Base-by-base conservation (phyloP, 2,888 invertebrate genomes). In the Antheraea yamamai region DNA sequence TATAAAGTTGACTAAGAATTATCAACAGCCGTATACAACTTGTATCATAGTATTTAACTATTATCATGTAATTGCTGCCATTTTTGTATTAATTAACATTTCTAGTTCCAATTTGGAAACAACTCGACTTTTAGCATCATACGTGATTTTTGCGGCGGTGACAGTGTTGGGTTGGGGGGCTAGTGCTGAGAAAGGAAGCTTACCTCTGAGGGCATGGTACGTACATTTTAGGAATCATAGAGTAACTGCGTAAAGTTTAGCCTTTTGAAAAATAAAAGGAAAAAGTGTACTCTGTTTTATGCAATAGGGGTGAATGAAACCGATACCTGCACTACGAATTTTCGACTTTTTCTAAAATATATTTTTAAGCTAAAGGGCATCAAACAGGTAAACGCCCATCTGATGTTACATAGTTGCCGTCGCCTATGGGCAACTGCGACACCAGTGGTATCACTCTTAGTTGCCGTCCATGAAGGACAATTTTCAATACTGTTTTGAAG, bases 141-240 rank as follows among this genome's bases (percentile, higher is more conserved):
- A 81, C 77, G 58, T 77, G 0, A 75, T 79, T 12, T 75, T 92
- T 4, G 81, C 89, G 0, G 80, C 64, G 0, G 76, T 87, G 4
- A 88, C 90, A 0, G 83, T 88, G 8, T 64, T 84, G 0, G 91
- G 92, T 0, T 89, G 88, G 88, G 87, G 86, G 1, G 79, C 78
- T 0, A 88, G 91, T 71, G 88, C 89, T 3, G 88, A 89, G 78
- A 87, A 86, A 71, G 80, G 84, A 16, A 82, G 86, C 26, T 78
- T 93, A 30, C 92, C 92, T 3, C 73, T 92, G 2, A 82, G 86
- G 78, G 92, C 92, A 61, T 90, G 92, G 92, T 92, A 39, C 76
- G 86, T 81, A 77, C 70, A 35, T 39, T 39, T 30, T 16, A 66
- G 16, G 64, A 20, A 30, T 20, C 64, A 23, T 61, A 61, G 2